Base-by-base conservation (phyloP, 2,888 invertebrate species). In the Sycophila texana region DNA sequence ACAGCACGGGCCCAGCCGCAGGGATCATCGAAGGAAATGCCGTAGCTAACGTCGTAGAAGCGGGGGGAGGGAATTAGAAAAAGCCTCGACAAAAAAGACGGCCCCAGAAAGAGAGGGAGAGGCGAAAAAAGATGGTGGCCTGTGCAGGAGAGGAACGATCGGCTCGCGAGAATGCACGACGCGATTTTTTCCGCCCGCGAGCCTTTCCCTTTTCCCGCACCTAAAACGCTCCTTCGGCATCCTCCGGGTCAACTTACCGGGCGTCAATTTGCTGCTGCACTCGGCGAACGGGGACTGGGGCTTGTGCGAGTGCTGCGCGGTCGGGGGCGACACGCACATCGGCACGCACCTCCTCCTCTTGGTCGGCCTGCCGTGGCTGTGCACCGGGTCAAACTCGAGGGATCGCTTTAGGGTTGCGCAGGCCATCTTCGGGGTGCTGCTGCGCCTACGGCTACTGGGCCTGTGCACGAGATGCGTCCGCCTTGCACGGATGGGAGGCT, bases 341-440 rank as follows among this genome's bases (percentile, higher is more conserved):
- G 97, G 95, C 95, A 73, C 73, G 92, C 97, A 98, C 92, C 98
- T 94, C 91, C 98, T 94, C 89, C 98, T 93, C 92, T 98, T 98
- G 49, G 95, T 94, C 80, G 97, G 96, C 88, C 96, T 92, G 81
- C 92, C 92, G 89, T 95, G 95, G 90, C 96, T 95, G 91, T 97
- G 94, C 83, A 95, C 93, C 84, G 97, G 96, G 92, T 98, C 98
- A 94, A 98, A 98, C 91, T 98, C 98, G 89, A 97, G 93, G 90
- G 96, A 95, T 91, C 98, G 94, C 93, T 98, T 98, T 85, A 98
- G 93, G 89, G 98, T 98, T 92, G 98, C 98, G 94, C 98, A 98
- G 93, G 98, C 98, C 98, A 99, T 99, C 73, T 77, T 78, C 13
- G 16, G 82, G 82, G 83, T 82, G 81, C 81, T 49, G 65, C 30